These are phyloP conservation scores for Hycleus cichorii DNA, from an alignment of 1,140 invertebrate species.

Conservation along the genomic window DNA sequence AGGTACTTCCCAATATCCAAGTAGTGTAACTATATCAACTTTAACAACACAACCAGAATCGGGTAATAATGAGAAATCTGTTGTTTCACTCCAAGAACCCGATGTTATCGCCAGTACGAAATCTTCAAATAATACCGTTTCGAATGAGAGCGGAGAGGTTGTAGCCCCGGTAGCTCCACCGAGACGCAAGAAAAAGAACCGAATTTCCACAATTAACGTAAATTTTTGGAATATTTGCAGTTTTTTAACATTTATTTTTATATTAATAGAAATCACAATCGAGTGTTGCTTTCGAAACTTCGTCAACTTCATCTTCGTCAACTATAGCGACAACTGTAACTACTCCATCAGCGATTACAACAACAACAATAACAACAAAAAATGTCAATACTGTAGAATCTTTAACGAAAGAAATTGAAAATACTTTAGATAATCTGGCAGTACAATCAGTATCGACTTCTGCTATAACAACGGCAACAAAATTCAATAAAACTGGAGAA, in stretches of 20 bases:
- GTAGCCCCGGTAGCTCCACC: conserved; percentile 69
- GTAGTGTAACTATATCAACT: conserved; percentile 31
- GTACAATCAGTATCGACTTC: too few species aligned
- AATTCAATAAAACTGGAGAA: too few species aligned
- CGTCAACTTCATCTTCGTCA: background rate
- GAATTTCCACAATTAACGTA: conserved; percentile 22
- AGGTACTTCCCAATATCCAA: conserved; percentile 35
- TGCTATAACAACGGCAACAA: too few species aligned
- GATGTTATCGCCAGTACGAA: conserved; percentile 93
- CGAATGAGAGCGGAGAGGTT: too few species aligned
- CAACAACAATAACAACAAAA: conserved; percentile 41
- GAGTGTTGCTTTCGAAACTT: conserved; percentile 22
- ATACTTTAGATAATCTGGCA: too few species aligned
- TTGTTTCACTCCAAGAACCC: conserved; percentile 61
- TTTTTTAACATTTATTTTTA: background rate
- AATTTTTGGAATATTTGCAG: too few species aligned
- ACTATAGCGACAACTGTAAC: too few species aligned
- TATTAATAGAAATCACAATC: conserved; percentile 30
- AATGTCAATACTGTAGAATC: conserved; percentile 74
- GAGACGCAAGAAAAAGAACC: conserved; percentile 68
- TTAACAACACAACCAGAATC: conserved; percentile 5
- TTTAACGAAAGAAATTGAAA: conserved; percentile 66
- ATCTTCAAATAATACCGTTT: conserved; percentile 36
- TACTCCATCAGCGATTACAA: too few species aligned
- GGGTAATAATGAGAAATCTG: conserved; percentile 2